Conservation (phyloP, 2,113 vertebrate genomes). For the Ploceus nigricollis region DNA sequence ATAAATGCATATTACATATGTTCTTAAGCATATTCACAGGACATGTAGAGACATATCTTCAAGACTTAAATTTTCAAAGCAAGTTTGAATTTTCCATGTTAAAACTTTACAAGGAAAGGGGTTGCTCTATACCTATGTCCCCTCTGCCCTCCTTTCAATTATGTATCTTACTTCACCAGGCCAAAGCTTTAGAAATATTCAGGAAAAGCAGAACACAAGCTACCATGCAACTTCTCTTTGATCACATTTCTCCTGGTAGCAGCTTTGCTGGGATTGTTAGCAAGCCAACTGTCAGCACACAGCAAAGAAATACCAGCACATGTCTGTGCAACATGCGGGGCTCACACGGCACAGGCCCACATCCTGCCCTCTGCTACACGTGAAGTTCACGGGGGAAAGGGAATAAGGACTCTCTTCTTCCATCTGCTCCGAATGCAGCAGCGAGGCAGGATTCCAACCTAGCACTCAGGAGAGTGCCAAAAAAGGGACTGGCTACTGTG, state of each 20-base stretch:
- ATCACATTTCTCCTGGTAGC: not conserved
- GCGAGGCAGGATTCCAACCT: conserved; percentile 57
- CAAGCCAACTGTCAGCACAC: not conserved
- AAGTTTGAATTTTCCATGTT: not conserved
- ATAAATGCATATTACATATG: not conserved
- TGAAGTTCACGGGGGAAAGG: not conserved
- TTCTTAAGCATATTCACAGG: not conserved
- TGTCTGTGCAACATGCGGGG: not conserved
- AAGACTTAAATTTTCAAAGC: not conserved
- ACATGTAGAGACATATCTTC: not conserved
- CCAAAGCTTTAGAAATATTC: not conserved
- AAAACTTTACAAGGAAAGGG: not conserved
- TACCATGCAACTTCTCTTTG: not conserved
- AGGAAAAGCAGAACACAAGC: not conserved
- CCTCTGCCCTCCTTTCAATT: not conserved
- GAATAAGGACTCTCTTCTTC: conserved; percentile 62
- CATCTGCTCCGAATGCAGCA: conserved; percentile 51
- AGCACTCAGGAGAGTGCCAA: conserved; percentile 59
- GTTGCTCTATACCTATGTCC: not conserved
- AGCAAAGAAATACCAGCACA: not conserved
- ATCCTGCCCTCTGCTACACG: not conserved
- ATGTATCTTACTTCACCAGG: not conserved
- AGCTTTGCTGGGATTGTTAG: not conserved
- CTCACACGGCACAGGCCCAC: not conserved
- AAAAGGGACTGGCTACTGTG: conserved; percentile 69